Evolutionary conservation across 2,797 vertebrate species (phyloP).

Genomic region (Coregonus sp.): DNA sequence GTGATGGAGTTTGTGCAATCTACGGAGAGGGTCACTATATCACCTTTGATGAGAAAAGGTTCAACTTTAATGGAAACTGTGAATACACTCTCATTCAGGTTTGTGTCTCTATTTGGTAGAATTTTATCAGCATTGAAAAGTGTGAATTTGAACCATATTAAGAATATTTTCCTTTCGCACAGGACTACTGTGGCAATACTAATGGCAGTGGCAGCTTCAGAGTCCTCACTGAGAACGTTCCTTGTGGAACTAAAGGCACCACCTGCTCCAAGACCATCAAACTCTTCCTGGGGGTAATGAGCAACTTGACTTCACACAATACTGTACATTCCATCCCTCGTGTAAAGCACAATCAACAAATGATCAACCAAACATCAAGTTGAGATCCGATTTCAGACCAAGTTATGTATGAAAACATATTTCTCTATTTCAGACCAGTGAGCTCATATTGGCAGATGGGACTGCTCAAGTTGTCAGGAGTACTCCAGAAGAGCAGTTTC

Average conservation of each 20-base stretch:
- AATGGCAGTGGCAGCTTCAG: conserved; percentile 76
- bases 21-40: conserved; percentile 89
- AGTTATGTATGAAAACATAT: conserved; percentile 36
- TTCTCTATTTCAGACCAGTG: conserved; percentile 73
- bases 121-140: neutral
- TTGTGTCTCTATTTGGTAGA: conserved; percentile 5
- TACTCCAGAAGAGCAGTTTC: conserved; percentile 54
- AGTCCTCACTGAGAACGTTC: conserved; percentile 88
- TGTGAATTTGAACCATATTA: neutral
- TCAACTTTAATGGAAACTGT: conserved; percentile 87
- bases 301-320: conserved; percentile 3
- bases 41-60: conserved; percentile 91
- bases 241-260: conserved; percentile 87
- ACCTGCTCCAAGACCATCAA: conserved; percentile 93
- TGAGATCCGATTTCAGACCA: conserved; percentile 62
- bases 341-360: neutral
- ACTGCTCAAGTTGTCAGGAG: conserved; percentile 80
- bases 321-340: neutral
- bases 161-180: neutral
- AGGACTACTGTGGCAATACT: conserved; percentile 81
- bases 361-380: neutral
- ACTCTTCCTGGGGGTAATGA: conserved; percentile 81
- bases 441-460: conserved; percentile 82
- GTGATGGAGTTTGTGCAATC: conserved; percentile 82
- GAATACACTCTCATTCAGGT: conserved; percentile 92